phyloP scores from a whole-genome alignment of 2,888 invertebrate genomes.

The Ormyrus thymus region DNA sequence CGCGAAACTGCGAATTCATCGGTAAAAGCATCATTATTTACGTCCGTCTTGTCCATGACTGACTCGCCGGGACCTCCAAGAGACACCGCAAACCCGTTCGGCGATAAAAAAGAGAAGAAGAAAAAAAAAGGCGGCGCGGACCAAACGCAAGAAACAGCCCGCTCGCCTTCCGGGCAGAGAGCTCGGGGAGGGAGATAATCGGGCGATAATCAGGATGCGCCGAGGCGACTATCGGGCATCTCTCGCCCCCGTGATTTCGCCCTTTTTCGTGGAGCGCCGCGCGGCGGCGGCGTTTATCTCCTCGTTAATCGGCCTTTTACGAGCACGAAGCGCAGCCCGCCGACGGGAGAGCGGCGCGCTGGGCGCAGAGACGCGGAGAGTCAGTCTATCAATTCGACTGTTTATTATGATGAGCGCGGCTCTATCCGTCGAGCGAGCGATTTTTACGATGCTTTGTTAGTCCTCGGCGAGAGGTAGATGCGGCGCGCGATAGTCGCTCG shows the following conservation, averaged over 20 bases:
- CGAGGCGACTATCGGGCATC: neutral
- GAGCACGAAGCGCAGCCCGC: constrained; percentile 27
- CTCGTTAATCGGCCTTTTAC: constrained; percentile 52
- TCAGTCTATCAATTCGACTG: constrained; percentile 43
- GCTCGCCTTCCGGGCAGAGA: neutral
- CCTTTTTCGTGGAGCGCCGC: constrained; percentile 12
- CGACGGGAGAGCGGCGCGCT: neutral
- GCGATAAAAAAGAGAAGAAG: neutral
- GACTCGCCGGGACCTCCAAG: neutral
- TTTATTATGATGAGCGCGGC: constrained; percentile 38
- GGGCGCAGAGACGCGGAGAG: too few relatives aligned
- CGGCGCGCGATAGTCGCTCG: neutral
- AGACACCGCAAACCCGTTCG: constrained; percentile 21
- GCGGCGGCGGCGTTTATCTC: constrained; percentile 38
- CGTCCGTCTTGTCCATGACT: neutral
- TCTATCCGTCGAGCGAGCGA: neutral
- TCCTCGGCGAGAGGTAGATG: neutral
- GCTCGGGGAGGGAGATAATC: constrained; percentile 9
- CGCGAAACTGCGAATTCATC: neutral
- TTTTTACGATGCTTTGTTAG: constrained; percentile 43
- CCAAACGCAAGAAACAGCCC: neutral
- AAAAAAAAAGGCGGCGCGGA: constrained; percentile 5
- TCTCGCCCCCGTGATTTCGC: constrained; percentile 22
- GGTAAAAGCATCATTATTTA: constrained; percentile 27
- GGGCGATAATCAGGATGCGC: constrained; percentile 1